Conservation (phyloP, 2,888 invertebrate species). For the Melanostoma mellinum region DNA sequence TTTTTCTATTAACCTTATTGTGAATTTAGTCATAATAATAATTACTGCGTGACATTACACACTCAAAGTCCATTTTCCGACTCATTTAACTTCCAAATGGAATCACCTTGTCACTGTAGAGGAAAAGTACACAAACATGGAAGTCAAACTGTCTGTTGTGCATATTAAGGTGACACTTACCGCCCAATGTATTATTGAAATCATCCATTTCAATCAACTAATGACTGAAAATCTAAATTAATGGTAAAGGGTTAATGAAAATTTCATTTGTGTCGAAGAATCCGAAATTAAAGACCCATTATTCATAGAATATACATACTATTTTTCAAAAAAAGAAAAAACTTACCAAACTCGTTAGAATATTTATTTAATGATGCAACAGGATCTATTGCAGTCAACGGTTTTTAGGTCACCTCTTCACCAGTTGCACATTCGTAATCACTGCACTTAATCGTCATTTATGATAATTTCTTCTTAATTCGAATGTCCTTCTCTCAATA, state of each 20-base stretch:
- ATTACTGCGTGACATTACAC: too few relatives aligned
- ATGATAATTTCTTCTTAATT: conserved; percentile 31
- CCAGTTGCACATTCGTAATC: conserved; percentile 71
- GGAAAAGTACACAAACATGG: not conserved
- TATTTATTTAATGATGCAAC: conserved; percentile 27
- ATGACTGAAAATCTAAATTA: not conserved
- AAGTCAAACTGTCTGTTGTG: conserved; percentile 1
- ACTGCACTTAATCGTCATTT: conserved; percentile 71
- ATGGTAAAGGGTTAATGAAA: too few relatives aligned
- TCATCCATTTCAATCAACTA: conserved; percentile 2
- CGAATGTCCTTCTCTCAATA: not conserved
- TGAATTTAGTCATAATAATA: too few relatives aligned
- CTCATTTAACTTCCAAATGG: too few relatives aligned
- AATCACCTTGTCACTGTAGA: too few relatives aligned
- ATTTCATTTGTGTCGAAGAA: too few relatives aligned
- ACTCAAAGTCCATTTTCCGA: too few relatives aligned
- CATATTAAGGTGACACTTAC: not conserved
- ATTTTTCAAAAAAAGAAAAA: not conserved
- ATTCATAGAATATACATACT: not conserved
- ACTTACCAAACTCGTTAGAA: conserved; percentile 47
- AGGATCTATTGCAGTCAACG: conserved; percentile 17
- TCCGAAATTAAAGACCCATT: too few relatives aligned
- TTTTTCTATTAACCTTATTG: too few relatives aligned
- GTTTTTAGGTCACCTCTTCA: conserved; percentile 64
- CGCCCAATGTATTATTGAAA: not conserved